A percentile compares a stretch with the other conserved stretches of the same genome.
These are phyloP conservation scores for Sinohyriopsis cumingii DNA, from an alignment of 2,888 invertebrate species.

Conservation along the genomic window DNA sequence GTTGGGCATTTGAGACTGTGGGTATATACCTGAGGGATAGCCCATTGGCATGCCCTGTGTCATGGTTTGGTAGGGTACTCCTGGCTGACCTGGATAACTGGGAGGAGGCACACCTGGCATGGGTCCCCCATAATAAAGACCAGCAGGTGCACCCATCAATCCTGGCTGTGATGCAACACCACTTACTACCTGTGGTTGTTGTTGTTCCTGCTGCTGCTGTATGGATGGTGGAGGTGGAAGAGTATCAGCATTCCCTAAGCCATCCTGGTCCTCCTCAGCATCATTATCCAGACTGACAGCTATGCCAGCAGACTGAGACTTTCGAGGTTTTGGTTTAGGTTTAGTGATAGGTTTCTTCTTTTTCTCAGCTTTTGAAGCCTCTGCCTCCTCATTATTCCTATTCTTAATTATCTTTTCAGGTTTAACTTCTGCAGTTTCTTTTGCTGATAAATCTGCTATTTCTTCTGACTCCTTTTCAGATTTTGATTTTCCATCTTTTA, in stretches of 20 bases:
- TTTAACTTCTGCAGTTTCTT: neutral
- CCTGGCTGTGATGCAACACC: no score
- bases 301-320: slow-evolving; percentile 33
- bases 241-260: slow-evolving; percentile 5
- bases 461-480: slow-evolving; percentile 22
- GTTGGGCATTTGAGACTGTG: slow-evolving; percentile 16
- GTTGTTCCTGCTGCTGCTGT: no score
- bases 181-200: no score
- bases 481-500: slow-evolving; percentile 1
- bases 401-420: slow-evolving; percentile 3
- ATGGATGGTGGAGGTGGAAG: neutral
- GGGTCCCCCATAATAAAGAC: neutral
- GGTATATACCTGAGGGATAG: slow-evolving; percentile 14
- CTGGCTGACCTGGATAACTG: slow-evolving; percentile 14
- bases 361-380: slow-evolving; percentile 15
- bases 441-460: slow-evolving; percentile 5
- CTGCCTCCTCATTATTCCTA: slow-evolving; percentile 8
- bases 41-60: slow-evolving; percentile 12
- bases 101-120: slow-evolving; percentile 1
- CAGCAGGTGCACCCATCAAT: neutral
- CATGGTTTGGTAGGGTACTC: slow-evolving; percentile 4
- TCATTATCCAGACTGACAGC: slow-evolving; percentile 12
- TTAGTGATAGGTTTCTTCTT: slow-evolving; percentile 29
- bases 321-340: slow-evolving; percentile 53
- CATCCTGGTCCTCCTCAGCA: neutral